Evolutionary conservation across 2,797 vertebrate species (phyloP), one percentile per base, ranked within the genome.

Genomic region (Alectoris magna): DNA sequence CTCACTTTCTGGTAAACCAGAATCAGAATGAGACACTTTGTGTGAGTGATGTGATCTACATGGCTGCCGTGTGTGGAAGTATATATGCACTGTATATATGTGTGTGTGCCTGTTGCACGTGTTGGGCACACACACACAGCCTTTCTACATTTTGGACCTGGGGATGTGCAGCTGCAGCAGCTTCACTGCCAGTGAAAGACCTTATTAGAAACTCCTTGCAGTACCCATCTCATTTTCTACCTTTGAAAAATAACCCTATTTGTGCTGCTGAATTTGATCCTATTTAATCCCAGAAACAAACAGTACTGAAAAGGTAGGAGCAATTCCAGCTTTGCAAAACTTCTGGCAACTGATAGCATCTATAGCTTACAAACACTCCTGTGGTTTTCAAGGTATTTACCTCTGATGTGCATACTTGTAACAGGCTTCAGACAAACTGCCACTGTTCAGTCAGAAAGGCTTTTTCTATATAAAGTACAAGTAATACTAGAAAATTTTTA

Each of bases 251-350:
- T 71, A 19, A 27, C 4, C 18, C 17, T 1, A 2, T 24, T 51
- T n/a, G 0, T 22, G 19, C 3, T 55, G 10, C 31, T 88, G 55
- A 3, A 46, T 66, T 80, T 69, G 10, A 19, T 43, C 19, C 27
- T 6, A 29, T 84, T 93, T 41, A 84, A 56, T 66, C 17, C 43
- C 11, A 82, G n/a, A 70, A 94, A 91, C 48, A 64, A 73, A 64
- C 6, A 48, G 24, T 84, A 67, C n/a, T 29, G 15, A 41, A 79
- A 86, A 74, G 2, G 11, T 7, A 58, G 2, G 7, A 83, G 29
- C 5, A 84, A 41, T 62, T 86, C 14, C 19, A 51, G 21, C 29
- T 81, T 68, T 16, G 11, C 10, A 75, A 86, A 81, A 41, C 27
- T 7, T 74, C 36, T 75, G n/a, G 14, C 23, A 13, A 8, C 38